These are phyloP conservation scores for Nasonia oneida DNA, from an alignment of 2,888 invertebrate species.

Conservation along the genomic window DNA sequence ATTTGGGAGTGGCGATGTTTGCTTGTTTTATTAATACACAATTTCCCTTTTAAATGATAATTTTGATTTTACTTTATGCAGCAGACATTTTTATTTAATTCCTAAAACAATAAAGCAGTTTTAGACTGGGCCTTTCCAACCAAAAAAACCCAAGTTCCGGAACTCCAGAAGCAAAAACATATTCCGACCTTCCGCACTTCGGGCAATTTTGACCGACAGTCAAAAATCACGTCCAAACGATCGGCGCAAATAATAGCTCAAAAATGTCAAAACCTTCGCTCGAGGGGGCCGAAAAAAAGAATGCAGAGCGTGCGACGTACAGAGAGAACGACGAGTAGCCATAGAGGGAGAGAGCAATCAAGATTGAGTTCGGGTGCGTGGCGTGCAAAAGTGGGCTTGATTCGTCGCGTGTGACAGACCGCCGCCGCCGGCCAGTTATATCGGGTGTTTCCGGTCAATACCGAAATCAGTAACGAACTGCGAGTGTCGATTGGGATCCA, in stretches of 20 bases:
- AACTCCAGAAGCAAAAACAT: not conserved
- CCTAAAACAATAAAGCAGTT: no score
- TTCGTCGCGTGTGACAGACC: constrained; percentile 52
- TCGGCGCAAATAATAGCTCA: not conserved
- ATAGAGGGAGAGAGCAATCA: constrained; percentile 43
- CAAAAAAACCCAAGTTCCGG: no score
- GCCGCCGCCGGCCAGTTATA: constrained; percentile 59
- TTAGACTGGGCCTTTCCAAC: no score
- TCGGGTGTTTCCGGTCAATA: constrained; percentile 59
- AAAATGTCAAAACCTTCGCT: not conserved
- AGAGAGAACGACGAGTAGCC: constrained; percentile 2
- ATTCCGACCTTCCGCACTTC: not conserved
- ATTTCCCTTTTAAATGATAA: no score
- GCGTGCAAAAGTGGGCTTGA: constrained; percentile 54
- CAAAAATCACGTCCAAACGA: not conserved
- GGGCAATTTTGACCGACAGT: not conserved
- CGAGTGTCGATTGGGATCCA: constrained; percentile 62
- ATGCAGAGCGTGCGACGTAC: no score
- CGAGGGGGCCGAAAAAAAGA: not conserved
- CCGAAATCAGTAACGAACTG: constrained; percentile 64
- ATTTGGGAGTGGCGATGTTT: not conserved
- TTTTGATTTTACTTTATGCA: no score
- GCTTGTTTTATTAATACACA: not conserved
- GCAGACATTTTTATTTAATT: no score
- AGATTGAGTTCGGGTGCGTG: constrained; percentile 50